Base-by-base conservation (phyloP, 2,797 vertebrate species). In the Diplodus puntazzo region DNA sequence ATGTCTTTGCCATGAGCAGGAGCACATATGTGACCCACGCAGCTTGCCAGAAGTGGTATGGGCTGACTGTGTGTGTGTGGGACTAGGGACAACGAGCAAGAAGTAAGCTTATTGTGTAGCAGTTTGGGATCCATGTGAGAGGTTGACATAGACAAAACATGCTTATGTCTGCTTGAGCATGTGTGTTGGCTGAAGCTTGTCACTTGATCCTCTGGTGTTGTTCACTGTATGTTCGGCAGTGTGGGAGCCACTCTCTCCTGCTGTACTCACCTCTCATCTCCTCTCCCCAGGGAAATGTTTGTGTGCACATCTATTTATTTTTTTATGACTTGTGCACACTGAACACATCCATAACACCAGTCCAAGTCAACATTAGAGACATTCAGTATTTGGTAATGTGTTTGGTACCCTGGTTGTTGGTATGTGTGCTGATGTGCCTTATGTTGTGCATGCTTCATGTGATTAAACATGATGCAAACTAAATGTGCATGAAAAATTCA, bases 151-250 rank as follows among this genome's bases (percentile, higher is more conserved):
- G 30, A 74, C 23, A n/a, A 30, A 76, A 54, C 25, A 53, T 54
- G 49, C 27, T 67, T 57, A 49, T 74, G 49, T 73, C 76, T 50
- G 48, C 12, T 9, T 39, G 65, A 58, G 43, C 54, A 8, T 64
- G 34, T 10, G 72, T 74, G 69, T 68, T 43, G 21, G 57, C 75
- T 81, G 69, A 49, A 76, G 88, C 78, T 58, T 90, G 91, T 93
- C 85, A 93, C 72, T 73, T 82, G 90, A 92, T 91, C 85, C 79
- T 53, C 58, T 49, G 20, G 66, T 72, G 74, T 80, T 86, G 74
- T 82, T 25, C 18, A 17, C 67, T 63, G 60, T 80, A 60, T 72
- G 80, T 80, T 86, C 60, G 79, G 77, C 58, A 59, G 86, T 82
- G 81, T 93, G 82, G 84, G 85, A 91, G 85, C 80, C 75, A 48